Conservation (phyloP, 2,888 invertebrate species). For the Eupithecia dodoneata region DNA sequence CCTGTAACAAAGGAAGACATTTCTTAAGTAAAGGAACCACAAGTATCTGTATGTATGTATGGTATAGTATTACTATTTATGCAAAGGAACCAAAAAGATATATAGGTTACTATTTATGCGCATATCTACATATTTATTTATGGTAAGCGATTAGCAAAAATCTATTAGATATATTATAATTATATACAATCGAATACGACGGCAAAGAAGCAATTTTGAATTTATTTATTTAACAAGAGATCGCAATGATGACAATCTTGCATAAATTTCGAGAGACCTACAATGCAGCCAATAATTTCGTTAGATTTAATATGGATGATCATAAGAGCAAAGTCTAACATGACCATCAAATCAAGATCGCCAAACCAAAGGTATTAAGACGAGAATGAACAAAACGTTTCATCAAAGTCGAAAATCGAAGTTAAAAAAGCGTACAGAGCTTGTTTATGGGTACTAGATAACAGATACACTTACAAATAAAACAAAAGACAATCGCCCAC, state of each 20-base stretch:
- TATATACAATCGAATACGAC: neutral
- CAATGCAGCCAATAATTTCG: neutral
- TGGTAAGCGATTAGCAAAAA: neutral
- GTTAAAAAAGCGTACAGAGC: too few relatives aligned
- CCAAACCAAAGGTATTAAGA: too few relatives aligned
- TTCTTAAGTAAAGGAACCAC: neutral
- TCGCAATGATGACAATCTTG: neutral
- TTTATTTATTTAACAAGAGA: neutral
- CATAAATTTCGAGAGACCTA: neutral
- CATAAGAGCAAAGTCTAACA: too few relatives aligned
- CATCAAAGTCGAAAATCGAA: too few relatives aligned
- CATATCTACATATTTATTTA: neutral
- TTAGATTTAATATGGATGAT: too few relatives aligned
- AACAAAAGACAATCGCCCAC: neutral
- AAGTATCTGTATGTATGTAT: too few relatives aligned
- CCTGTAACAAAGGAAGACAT: conserved; percentile 2
- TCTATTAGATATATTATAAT: neutral
- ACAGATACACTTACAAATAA: neutral
- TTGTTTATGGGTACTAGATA: too few relatives aligned
- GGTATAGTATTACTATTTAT: too few relatives aligned
- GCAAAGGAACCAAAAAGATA: too few relatives aligned
- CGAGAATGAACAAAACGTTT: too few relatives aligned
- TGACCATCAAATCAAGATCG: too few relatives aligned
- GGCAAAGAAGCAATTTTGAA: neutral
- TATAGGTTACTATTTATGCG: too few relatives aligned